Conservation (phyloP, 2,888 invertebrate species). For the Rhorus exstirpatorius region DNA sequence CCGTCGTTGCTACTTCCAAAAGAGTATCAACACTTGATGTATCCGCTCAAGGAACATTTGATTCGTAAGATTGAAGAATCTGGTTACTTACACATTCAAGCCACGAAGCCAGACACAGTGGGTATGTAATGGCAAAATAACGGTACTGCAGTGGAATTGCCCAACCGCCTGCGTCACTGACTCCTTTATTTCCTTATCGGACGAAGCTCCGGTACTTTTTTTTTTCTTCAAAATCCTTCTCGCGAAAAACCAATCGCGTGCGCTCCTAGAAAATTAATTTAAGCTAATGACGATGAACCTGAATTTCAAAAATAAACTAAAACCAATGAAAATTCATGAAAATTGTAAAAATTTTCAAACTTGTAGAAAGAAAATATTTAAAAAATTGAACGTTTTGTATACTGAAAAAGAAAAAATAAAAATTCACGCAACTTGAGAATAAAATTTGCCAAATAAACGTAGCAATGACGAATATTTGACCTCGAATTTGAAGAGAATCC, state of each 20-base stretch:
- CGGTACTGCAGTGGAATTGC: neutral
- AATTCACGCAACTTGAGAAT: too few relatives aligned
- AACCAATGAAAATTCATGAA: too few relatives aligned
- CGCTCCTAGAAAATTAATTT: too few relatives aligned
- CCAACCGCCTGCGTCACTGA: neutral
- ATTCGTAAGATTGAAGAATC: slow-evolving; percentile 74
- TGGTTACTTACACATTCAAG: slow-evolving; percentile 88
- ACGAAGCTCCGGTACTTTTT: neutral
- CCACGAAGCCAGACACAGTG: slow-evolving; percentile 91
- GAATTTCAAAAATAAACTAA: too few relatives aligned
- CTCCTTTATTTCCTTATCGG: neutral
- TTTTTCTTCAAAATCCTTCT: neutral
- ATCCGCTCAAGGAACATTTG: slow-evolving; percentile 76
- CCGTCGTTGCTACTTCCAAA: slow-evolving; percentile 78
- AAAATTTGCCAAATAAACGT: too few relatives aligned
- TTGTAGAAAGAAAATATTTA: too few relatives aligned
- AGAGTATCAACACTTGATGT: slow-evolving; percentile 76
- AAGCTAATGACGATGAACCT: too few relatives aligned
- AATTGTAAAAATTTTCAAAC: too few relatives aligned
- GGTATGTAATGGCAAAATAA: slow-evolving; percentile 86
- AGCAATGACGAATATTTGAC: too few relatives aligned
- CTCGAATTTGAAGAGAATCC: too few relatives aligned
- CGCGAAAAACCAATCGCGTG: neutral
- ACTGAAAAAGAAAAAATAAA: too few relatives aligned
- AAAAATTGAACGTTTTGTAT: too few relatives aligned